Percentiles rank a stretch among this genome's conserved stretches.
Conservation (phyloP, 1,140 invertebrate species). For the Diabrotica virgifera region DNA sequence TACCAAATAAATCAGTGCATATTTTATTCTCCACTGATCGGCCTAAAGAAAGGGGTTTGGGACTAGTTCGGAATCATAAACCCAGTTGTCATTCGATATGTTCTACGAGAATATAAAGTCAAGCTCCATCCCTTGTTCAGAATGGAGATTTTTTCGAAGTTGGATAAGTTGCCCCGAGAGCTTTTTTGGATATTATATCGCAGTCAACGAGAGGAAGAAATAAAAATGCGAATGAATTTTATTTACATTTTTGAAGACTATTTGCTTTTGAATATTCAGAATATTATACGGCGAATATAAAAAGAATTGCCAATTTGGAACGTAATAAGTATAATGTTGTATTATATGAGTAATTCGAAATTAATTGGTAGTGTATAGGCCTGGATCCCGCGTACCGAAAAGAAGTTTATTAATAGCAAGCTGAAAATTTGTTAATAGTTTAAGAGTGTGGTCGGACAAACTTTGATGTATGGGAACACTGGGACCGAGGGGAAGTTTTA, state of each 20-base stretch:
- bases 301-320: too few relatives aligned
- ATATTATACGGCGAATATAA: too few relatives aligned
- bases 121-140: neutral
- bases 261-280: too few relatives aligned
- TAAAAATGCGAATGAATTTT: neutral
- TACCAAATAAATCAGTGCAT: neutral
- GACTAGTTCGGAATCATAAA: neutral
- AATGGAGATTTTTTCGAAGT: neutral
- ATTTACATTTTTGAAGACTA: neutral
- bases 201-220: neutral
- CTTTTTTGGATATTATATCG: neutral
- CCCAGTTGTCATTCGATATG: neutral
- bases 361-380: too few relatives aligned
- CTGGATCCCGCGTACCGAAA: too few relatives aligned
- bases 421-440: too few relatives aligned
- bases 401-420: too few relatives aligned
- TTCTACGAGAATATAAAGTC: conserved; percentile 3
- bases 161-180: neutral
- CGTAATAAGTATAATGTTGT: too few relatives aligned
- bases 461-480: too few relatives aligned
- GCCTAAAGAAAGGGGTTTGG: neutral
- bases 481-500: too few relatives aligned
- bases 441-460: too few relatives aligned
- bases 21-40: neutral
- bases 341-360: too few relatives aligned